Evolutionary conservation across 2,797 vertebrate species (phyloP), one percentile per base, ranked within the genome.

Genomic region (Coracias cyanogaster): DNA sequence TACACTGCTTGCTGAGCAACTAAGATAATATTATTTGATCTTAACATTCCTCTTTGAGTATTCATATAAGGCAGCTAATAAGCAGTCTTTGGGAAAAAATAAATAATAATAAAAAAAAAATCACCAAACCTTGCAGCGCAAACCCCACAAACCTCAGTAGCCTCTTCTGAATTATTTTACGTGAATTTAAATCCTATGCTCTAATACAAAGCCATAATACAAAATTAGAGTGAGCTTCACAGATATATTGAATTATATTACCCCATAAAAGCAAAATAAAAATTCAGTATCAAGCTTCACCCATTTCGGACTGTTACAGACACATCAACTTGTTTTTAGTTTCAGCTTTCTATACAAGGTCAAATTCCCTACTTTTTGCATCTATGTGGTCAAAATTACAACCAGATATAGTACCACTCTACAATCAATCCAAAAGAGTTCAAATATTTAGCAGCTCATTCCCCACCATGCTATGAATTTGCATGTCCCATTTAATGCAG

Each of bases 401-500:
- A 74, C 28, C 25, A 77, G 45, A 65, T 29, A 79, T 5, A 89
- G 65, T 70, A 80, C 37, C 54, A 43, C 67, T 51, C 46, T 31
- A 60, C 81, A 91, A 89, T 39, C 61, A 81, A 51, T 41, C 78
- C 71, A 58, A 26, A 81, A 64, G 35, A 69, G 86, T 76, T 93
- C 49, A 52, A 39, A 5, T 7, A 91, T 82, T 89, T 39, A 93
- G 82, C 76, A 90, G 84, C 82, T 86, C 84, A 46, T 82, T 95
- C 51, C 49, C 73, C 37, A 78, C 45, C 51, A 49, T 2, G 3
- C 54, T 31, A 61, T 7, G 46, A 83, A 94, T 58, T 67, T 94
- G 69, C 48, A 57, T 51, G 80, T 95, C 72, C 88, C 84, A 85
- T 92, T 96, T 77, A 96, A 95, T 67, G 45, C 20, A 87, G 57